Evolutionary conservation across 2,797 vertebrate genomes (phyloP).

Genomic region (Lithobates pipiens): DNA sequence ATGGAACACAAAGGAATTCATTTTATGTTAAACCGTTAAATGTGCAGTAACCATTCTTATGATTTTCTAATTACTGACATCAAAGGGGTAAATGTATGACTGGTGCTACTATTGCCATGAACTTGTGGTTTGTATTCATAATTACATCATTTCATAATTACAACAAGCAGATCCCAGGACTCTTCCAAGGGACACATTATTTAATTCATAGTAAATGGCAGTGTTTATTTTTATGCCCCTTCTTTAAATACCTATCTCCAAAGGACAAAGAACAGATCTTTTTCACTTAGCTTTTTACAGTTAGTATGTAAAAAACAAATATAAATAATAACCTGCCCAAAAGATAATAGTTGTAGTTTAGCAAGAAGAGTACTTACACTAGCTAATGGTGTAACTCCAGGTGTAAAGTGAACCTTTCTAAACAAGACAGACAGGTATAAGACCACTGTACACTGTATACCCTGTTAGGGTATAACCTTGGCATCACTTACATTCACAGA

Average conservation of each 20-base stretch:
- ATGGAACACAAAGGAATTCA: too few relatives aligned
- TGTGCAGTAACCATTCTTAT: neutral
- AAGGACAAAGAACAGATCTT: neutral
- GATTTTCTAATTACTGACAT: slow-evolving; percentile 31
- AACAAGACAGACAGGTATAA: too few relatives aligned
- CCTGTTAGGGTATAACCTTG: too few relatives aligned
- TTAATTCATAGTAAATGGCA: neutral
- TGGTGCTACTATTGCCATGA: neutral
- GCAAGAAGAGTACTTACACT: too few relatives aligned
- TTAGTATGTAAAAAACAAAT: too few relatives aligned
- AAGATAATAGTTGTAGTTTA: too few relatives aligned
- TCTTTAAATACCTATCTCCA: neutral
- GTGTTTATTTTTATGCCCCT: neutral
- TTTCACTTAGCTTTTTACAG: neutral
- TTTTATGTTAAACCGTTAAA: neutral
- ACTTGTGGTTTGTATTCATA: neutral
- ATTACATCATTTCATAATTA: neutral
- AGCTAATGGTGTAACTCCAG: too few relatives aligned
- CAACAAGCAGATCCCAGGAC: slow-evolving; percentile 8
- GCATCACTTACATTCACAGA: too few relatives aligned
- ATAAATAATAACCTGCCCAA: neutral
- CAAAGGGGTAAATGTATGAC: slow-evolving; percentile 22
- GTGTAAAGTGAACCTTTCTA: too few relatives aligned
- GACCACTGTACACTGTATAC: too few relatives aligned
- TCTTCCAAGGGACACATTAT: neutral